Conservation (phyloP, 2,888 invertebrate species). For the Lacanobia oleracea region DNA sequence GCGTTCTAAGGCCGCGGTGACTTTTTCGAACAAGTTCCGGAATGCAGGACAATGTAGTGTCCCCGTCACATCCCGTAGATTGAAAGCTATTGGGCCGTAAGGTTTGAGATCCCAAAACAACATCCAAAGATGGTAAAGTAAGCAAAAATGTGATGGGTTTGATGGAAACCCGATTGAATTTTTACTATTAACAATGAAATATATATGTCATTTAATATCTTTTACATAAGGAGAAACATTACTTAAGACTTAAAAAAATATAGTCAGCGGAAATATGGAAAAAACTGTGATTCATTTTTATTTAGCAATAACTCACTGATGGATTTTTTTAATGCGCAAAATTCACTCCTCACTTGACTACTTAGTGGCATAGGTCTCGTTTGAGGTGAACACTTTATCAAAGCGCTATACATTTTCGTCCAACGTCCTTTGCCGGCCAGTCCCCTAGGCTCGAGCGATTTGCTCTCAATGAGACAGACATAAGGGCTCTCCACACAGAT, state of each 20-base stretch:
- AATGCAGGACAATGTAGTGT: constrained; percentile 10
- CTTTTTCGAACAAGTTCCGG: too few relatives aligned
- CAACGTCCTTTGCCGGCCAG: constrained; percentile 57
- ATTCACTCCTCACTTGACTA: background rate
- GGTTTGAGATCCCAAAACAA: constrained; percentile 65
- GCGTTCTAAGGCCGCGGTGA: too few relatives aligned
- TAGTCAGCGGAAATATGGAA: too few relatives aligned
- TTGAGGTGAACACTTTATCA: background rate
- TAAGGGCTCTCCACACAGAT: constrained; percentile 83
- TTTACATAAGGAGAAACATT: background rate
- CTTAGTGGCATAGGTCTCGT: background rate
- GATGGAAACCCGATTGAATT: background rate
- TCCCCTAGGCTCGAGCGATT: constrained; percentile 75
- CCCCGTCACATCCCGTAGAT: constrained; percentile 34
- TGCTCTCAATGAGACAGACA: constrained; percentile 83
- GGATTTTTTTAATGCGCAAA: background rate
- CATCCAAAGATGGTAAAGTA: constrained; percentile 30
- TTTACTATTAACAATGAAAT: background rate
- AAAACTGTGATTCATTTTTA: too few relatives aligned
- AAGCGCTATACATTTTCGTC: background rate
- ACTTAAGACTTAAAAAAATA: too few relatives aligned
- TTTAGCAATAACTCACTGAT: background rate
- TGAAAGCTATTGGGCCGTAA: constrained; percentile 34
- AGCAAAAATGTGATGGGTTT: background rate
- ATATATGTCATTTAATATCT: background rate